Conservation (phyloP, 2,113 vertebrate genomes). For the Galbula dea region DNA sequence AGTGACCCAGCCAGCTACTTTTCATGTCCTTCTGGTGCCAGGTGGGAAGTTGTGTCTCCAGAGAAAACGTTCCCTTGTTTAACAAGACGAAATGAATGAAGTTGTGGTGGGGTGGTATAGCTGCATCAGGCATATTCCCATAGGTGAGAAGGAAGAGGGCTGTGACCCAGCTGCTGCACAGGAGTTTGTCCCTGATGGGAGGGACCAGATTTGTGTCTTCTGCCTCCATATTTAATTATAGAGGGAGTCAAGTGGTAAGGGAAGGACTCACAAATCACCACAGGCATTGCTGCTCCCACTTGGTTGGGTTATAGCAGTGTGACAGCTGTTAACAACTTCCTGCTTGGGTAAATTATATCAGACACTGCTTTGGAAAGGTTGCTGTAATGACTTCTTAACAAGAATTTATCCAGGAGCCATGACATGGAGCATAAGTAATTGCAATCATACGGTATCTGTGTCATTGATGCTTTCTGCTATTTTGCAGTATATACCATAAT, state of each 20-base stretch:
- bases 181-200: rapidly evolving
- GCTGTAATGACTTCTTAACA: constrained; percentile 1
- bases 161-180: background rate
- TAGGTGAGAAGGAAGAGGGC: background rate
- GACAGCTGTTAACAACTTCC: background rate
- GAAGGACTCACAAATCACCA: background rate
- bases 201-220: background rate
- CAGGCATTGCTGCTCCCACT: background rate
- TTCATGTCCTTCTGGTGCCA: background rate
- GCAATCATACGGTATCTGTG: background rate
- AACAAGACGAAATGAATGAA: background rate
- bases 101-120: background rate
- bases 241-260: background rate
- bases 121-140: rapidly evolving
- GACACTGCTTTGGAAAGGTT: background rate
- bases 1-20: rapidly evolving
- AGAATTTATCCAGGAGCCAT: background rate
- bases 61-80: background rate
- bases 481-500: background rate
- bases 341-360: background rate
- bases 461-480: background rate
- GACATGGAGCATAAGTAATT: background rate
- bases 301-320: background rate
- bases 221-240: background rate
- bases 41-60: background rate